A percentile compares a stretch with the other conserved stretches of the same genome.
phyloP scores from a whole-genome alignment of 2,888 invertebrate genomes.

The Stratiomys singularior region DNA sequence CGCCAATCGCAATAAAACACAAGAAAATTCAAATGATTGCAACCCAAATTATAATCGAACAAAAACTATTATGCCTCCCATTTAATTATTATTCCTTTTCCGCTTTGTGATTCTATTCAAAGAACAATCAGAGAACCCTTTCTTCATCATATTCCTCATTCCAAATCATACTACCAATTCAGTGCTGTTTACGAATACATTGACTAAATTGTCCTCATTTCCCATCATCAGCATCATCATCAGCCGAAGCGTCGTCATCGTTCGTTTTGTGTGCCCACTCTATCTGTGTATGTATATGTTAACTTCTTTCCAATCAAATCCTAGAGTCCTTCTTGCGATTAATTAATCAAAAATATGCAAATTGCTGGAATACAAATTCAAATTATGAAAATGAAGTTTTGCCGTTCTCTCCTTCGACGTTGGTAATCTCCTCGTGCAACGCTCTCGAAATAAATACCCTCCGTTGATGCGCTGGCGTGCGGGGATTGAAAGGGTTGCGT shows the following conservation, averaged over 20 bases:
- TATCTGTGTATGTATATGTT: constrained; percentile 45
- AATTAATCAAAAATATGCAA: constrained; percentile 49
- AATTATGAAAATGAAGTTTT: constrained; percentile 48
- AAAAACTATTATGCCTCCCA: constrained; percentile 33
- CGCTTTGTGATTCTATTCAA: constrained; percentile 36
- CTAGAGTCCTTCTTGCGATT: constrained; percentile 49
- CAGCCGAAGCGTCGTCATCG: background rate
- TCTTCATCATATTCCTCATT: constrained; percentile 12
- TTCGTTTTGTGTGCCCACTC: background rate
- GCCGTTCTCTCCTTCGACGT: constrained; percentile 22
- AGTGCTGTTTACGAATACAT: constrained; percentile 41
- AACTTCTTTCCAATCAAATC: constrained; percentile 52
- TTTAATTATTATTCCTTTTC: constrained; percentile 38
- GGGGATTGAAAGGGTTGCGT: constrained; percentile 21
- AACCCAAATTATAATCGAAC: constrained; percentile 30
- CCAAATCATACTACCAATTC: constrained; percentile 11
- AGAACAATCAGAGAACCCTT: constrained; percentile 40
- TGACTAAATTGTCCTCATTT: constrained; percentile 41
- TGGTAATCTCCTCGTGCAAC: background rate
- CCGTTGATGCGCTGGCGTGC: background rate
- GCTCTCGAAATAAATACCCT: constrained; percentile 34
- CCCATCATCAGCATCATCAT: constrained; percentile 11
- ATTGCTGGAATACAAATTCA: constrained; percentile 48
- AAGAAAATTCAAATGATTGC: constrained; percentile 2
- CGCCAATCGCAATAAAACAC: too few relatives aligned